Percentiles rank a stretch among this genome's conserved stretches.
Evolutionary conservation across 2,797 vertebrate genomes (phyloP).

Genomic region (Alexandromys oeconomus): DNA sequence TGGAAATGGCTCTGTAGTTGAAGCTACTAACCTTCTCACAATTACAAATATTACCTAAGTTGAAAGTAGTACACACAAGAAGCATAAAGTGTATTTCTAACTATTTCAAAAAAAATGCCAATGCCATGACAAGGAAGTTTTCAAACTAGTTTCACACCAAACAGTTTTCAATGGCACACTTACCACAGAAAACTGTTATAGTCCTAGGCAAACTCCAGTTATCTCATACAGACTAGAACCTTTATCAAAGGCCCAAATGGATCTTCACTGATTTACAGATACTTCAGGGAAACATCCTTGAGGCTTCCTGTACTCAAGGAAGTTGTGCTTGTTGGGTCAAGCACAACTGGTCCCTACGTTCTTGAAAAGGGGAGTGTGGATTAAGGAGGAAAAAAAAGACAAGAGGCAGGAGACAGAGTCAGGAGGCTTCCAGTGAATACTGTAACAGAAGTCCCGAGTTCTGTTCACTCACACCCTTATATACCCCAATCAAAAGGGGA

Average conservation of each 20-base stretch:
- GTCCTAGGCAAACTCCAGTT: neutral
- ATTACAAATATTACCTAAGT: conserved; percentile 9
- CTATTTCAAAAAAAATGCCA: neutral
- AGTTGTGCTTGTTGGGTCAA: neutral
- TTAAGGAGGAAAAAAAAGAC: no score
- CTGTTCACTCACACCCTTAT: no score
- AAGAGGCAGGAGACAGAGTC: no score
- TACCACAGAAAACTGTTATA: neutral
- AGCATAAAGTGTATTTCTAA: neutral
- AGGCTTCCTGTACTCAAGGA: neutral
- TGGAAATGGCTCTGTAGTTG: neutral
- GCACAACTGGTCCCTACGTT: no score
- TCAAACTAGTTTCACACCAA: neutral
- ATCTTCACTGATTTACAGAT: neutral
- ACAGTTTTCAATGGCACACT: neutral
- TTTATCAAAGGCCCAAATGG: neutral
- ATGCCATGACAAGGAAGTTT: neutral
- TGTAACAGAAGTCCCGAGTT: no score
- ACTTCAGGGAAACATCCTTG: neutral
- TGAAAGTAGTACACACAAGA: neutral
- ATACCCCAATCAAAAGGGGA: no score
- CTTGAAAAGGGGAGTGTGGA: no score
- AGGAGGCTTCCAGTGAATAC: no score
- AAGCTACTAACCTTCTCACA: conserved; percentile 17
- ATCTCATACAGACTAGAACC: neutral